phyloP scores from a whole-genome alignment of 2,113 vertebrate species.

The Opisthocomus hoazin region DNA sequence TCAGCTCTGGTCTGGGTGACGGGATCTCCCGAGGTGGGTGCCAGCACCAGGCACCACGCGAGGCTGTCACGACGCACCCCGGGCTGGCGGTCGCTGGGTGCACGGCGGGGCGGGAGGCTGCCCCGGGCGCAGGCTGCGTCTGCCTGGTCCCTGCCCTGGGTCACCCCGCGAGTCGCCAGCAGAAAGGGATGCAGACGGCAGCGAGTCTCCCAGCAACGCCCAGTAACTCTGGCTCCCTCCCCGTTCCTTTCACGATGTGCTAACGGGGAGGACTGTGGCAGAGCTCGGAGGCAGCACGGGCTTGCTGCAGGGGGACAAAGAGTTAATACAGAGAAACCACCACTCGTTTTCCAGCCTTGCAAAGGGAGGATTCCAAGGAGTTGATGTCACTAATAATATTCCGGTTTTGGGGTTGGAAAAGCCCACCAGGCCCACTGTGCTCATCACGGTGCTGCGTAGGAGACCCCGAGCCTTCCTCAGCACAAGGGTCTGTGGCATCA shows the following conservation, averaged over 20 bases:
- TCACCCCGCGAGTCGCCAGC: neutral
- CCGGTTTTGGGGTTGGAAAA: neutral
- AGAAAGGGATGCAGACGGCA: neutral
- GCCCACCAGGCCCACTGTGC: neutral
- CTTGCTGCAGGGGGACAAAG: neutral
- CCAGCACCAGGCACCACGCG: neutral
- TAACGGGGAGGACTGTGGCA: neutral
- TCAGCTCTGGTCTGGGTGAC: neutral
- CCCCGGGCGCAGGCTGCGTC: fast-evolving
- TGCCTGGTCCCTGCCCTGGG: neutral
- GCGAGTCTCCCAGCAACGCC: neutral
- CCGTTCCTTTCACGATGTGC: fast-evolving
- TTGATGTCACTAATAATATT: neutral
- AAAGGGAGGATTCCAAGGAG: neutral
- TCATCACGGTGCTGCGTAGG: fast-evolving
- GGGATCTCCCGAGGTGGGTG: neutral
- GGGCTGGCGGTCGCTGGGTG: neutral
- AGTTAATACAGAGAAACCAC: neutral
- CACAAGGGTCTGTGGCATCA: neutral
- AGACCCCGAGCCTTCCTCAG: neutral
- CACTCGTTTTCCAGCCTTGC: neutral
- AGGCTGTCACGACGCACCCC: neutral
- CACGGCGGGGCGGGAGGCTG: neutral
- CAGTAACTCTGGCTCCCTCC: neutral
- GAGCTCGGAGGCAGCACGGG: neutral